These are phyloP conservation scores for Eublepharis macularius DNA, from an alignment of 2,113 vertebrate genomes.

Conservation along the genomic window DNA sequence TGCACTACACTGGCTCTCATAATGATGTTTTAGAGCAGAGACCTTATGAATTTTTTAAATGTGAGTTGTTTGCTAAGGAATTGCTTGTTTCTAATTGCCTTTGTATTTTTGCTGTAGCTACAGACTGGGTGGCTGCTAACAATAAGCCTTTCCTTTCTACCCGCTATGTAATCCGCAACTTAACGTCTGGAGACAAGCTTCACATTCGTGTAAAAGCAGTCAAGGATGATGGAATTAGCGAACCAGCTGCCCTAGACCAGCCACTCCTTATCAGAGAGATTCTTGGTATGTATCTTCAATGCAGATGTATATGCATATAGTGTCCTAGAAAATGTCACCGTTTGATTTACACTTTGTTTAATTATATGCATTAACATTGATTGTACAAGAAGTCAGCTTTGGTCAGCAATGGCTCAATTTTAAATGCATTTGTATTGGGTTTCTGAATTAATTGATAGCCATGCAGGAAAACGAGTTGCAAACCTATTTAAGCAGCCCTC, in stretches of 20 bases:
- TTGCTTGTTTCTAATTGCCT: accelerated
- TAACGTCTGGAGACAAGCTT: conserved; percentile 81
- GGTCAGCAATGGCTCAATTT: no score
- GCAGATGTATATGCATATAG: background rate
- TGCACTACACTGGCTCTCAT: no score
- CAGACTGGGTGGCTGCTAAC: conserved; percentile 83
- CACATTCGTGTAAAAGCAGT: conserved; percentile 80
- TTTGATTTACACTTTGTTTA: no score
- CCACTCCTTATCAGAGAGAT: conserved; percentile 80
- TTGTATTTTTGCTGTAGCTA: conserved; percentile 67
- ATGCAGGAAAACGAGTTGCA: no score
- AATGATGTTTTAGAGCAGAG: background rate
- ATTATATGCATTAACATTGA: background rate
- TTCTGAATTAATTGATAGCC: no score
- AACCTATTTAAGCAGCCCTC: no score
- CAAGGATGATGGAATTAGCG: conserved; percentile 75
- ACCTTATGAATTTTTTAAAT: background rate
- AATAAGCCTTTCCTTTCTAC: conserved; percentile 77
- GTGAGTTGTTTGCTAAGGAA: background rate
- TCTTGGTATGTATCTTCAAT: conserved; percentile 70
- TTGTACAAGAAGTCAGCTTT: no score
- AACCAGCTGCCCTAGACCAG: conserved; percentile 73
- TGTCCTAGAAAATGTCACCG: background rate
- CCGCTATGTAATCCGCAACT: conserved; percentile 76
- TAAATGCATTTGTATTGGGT: no score